Evolutionary conservation across 2,888 invertebrate species (phyloP).

Genomic region (Argynnis bischoffii): DNA sequence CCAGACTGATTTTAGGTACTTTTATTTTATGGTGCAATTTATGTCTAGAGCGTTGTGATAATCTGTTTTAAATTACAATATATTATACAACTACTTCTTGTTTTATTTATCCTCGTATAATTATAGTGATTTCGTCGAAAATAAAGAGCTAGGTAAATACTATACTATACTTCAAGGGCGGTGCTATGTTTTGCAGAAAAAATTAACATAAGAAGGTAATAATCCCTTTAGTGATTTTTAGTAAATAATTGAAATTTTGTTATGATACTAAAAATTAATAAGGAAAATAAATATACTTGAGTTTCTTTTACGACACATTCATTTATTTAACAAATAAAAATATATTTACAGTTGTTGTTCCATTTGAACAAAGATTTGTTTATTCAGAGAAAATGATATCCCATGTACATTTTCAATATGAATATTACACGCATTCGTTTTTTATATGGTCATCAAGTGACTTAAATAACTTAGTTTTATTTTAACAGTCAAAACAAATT

Average conservation of each 20-base stretch:
- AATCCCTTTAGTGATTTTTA: too few species aligned
- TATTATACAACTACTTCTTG: constrained; percentile 63
- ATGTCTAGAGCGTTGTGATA: constrained; percentile 83
- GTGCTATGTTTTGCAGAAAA: too few species aligned
- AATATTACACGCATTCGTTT: constrained; percentile 11
- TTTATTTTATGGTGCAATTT: constrained; percentile 82
- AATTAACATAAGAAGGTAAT: too few species aligned
- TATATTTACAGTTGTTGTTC: constrained; percentile 67
- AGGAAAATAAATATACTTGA: constrained; percentile 38
- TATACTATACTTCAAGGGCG: too few species aligned
- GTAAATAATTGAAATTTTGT: too few species aligned
- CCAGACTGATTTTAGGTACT: constrained; percentile 83
- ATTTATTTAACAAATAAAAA: constrained; percentile 67
- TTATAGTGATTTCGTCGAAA: too few species aligned
- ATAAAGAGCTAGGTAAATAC: too few species aligned
- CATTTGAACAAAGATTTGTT: constrained; percentile 21
- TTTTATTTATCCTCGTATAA: constrained; percentile 41
- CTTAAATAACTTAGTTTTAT: neutral
- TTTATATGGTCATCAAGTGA: neutral
- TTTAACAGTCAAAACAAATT: too few species aligned
- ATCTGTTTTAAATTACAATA: constrained; percentile 80
- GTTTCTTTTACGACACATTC: constrained; percentile 48
- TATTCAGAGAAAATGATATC: constrained; percentile 31
- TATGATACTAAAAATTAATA: too few species aligned
- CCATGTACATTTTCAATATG: constrained; percentile 6